phyloP scores from a whole-genome alignment of 2,113 vertebrate genomes.

The Gopherus evgoodei region DNA sequence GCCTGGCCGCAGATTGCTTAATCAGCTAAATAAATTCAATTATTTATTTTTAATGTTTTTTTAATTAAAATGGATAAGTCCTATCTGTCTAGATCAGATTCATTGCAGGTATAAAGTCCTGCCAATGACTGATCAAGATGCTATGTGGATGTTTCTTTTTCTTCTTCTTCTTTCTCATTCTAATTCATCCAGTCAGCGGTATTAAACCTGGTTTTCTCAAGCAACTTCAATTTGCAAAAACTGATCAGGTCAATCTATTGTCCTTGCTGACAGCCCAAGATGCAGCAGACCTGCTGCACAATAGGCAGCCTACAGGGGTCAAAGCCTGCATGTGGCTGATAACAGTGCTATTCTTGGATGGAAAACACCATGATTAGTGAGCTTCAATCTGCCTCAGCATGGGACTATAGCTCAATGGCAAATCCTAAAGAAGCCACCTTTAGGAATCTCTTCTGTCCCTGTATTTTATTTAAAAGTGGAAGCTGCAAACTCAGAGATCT shows the following conservation, averaged over 20 bases:
- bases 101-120: background rate
- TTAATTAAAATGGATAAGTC: background rate
- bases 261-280: conserved; percentile 68
- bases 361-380: conserved; percentile 66
- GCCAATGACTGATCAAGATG: background rate
- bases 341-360: conserved; percentile 65
- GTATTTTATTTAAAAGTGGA: background rate
- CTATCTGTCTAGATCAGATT: conserved; percentile 22
- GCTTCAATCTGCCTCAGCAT: conserved; percentile 26
- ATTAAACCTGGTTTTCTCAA: conserved; percentile 25
- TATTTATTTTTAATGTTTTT: background rate
- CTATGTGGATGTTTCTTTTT: background rate
- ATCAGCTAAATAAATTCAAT: background rate
- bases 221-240: conserved; percentile 49
- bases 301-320: conserved; percentile 63
- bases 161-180: background rate
- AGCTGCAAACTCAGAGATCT: background rate
- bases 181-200: background rate
- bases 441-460: background rate
- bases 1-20: background rate
- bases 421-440: background rate
- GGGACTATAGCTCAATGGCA: conserved; percentile 24
- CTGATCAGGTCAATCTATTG: conserved; percentile 70
- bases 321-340: conserved; percentile 71
- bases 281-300: conserved; percentile 59